phyloP scores from a whole-genome alignment of 2,888 invertebrate species.

The Xylota sylvarum region DNA sequence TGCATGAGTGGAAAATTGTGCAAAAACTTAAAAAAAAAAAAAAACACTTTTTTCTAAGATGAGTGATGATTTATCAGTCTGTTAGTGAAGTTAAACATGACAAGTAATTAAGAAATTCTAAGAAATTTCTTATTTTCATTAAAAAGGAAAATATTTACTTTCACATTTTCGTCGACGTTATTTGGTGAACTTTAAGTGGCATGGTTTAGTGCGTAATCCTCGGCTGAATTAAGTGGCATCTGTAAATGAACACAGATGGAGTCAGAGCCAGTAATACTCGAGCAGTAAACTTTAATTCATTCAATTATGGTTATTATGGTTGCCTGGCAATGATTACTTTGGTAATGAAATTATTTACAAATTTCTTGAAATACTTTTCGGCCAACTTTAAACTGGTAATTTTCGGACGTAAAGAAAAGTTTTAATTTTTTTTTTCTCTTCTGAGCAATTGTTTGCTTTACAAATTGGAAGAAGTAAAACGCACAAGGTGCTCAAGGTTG shows the following conservation, averaged over 20 bases:
- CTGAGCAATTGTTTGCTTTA: no score
- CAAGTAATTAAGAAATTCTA: not conserved
- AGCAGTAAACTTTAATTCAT: not conserved
- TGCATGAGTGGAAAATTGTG: conserved; percentile 33
- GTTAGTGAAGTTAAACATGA: not conserved
- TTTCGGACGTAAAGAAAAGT: not conserved
- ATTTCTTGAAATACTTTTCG: not conserved
- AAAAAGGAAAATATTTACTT: not conserved
- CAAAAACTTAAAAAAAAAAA: conserved; percentile 4
- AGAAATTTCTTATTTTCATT: not conserved
- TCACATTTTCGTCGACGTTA: not conserved
- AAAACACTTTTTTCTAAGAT: no score
- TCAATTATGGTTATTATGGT: not conserved
- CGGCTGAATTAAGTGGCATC: not conserved
- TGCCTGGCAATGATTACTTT: not conserved
- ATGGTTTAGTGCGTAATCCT: not conserved
- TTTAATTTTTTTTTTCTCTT: not conserved
- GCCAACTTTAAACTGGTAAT: not conserved
- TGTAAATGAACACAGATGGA: not conserved
- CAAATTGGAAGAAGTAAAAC: not conserved
- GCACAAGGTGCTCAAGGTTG: not conserved
- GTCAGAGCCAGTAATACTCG: not conserved
- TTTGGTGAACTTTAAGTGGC: not conserved
- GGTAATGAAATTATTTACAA: conserved; percentile 7
- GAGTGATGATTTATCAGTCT: not conserved